A percentile compares a stretch with the other conserved stretches of the same genome.
Conservation (phyloP, 2,888 invertebrate species). For the Torymus auratus region DNA sequence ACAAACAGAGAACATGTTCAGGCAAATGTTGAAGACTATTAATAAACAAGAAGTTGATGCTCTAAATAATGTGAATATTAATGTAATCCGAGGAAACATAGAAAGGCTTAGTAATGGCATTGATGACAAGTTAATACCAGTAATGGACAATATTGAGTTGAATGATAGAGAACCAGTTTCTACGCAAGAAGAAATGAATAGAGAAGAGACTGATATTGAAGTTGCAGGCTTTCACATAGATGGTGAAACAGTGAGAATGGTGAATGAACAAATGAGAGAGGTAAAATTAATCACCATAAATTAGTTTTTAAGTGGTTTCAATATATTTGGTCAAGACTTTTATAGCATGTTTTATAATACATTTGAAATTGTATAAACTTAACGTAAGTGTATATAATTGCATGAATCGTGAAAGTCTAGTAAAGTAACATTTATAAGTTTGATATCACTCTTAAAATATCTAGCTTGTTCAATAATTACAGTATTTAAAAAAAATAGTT, state of each 20-base stretch:
- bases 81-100: slow-evolving; percentile 66
- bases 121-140: slow-evolving; percentile 68
- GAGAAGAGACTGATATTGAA: slow-evolving; percentile 69
- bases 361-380: too few relatives aligned
- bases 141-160: slow-evolving; percentile 72
- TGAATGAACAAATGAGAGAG: slow-evolving; percentile 60
- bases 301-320: background rate
- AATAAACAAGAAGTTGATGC: slow-evolving; percentile 65
- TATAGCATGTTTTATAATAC: too few relatives aligned
- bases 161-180: slow-evolving; percentile 71
- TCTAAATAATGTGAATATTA: slow-evolving; percentile 65
- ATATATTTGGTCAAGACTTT: too few relatives aligned
- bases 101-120: slow-evolving; percentile 65
- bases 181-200: slow-evolving; percentile 69
- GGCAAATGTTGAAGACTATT: slow-evolving; percentile 74
- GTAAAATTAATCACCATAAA: slow-evolving; percentile 28
- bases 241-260: slow-evolving; percentile 73
- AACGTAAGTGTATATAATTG: too few relatives aligned
- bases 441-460: too few relatives aligned
- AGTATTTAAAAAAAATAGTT: too few relatives aligned
- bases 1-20: slow-evolving; percentile 78
- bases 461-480: too few relatives aligned
- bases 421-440: too few relatives aligned
- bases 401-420: too few relatives aligned
- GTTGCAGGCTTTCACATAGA: slow-evolving; percentile 72